Base-by-base conservation (phyloP, 1,140 invertebrate species). In the Lerema accius region DNA sequence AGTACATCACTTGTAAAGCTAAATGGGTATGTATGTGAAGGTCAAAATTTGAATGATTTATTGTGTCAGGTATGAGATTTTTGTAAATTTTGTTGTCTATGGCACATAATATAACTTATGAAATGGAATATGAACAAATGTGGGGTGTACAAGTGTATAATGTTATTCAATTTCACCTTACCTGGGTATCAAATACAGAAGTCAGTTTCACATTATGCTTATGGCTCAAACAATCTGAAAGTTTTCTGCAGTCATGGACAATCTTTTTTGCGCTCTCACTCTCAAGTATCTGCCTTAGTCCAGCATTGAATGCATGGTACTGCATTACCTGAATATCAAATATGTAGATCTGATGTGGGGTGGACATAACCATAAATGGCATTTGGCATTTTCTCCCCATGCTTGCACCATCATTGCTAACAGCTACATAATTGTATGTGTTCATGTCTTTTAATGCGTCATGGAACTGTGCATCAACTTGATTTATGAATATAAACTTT, bases 131-230 rank as follows among this genome's bases (percentile, higher is more conserved):
- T n/a, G n/a, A n/a, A n/a, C n/a, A n/a, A n/a, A n/a, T n/a, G n/a
- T n/a, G n/a, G n/a, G n/a, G n/a, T n/a, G n/a, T n/a, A n/a, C n/a
- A n/a, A n/a, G n/a, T n/a, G n/a, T n/a, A n/a, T n/a, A n/a, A n/a
- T n/a, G n/a, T n/a, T 58, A 23, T 23, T 23, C 19, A 23, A 23
- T 3, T 5, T 60, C 7, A n/a, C 45, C 69, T 69, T 75, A 91
- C 91, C 82, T 92, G 91, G 61, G 90, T 92, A 73, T 92, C 91
- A 84, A 91, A 92, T 35, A 92, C 81, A 60, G 87, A 89, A 17
- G 79, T 82, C 19, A 92, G 55, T 66, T 88, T 81, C 23, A 92
- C 82, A 80, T 87, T 86, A 67, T 92, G 89, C 61, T 90, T 90
- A 65, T 92, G 90, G 75, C 78, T 86, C 51, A 92, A 73, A 64